phyloP scores from a whole-genome alignment of 2,888 invertebrate genomes.

The Cheilosia soror region DNA sequence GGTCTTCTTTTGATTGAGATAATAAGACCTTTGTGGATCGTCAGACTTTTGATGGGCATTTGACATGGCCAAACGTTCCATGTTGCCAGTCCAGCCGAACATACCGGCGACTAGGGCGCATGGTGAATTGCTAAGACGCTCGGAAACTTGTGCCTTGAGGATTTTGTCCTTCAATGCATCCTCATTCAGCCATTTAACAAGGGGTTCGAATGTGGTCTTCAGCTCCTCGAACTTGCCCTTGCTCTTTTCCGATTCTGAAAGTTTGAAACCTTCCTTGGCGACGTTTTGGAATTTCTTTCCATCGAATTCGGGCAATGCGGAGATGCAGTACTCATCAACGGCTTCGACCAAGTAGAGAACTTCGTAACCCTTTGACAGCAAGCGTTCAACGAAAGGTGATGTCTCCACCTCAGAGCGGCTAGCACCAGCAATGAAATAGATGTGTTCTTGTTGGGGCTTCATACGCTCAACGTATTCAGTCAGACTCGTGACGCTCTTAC shows the following conservation, averaged over 20 bases:
- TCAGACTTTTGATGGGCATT: slow-evolving; percentile 98
- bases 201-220: slow-evolving; percentile 92
- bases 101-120: slow-evolving; percentile 98
- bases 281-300: slow-evolving; percentile 99
- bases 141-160: slow-evolving; percentile 92
- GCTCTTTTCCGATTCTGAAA: slow-evolving; percentile 89
- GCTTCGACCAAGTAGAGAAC: slow-evolving; percentile 97
- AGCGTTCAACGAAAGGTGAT: slow-evolving; percentile 98
- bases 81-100: slow-evolving; percentile 99
- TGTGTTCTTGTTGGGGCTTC: slow-evolving; percentile 96
- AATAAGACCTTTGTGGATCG: slow-evolving; percentile 94
- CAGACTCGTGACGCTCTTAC: slow-evolving; percentile 88
- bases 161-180: slow-evolving; percentile 91
- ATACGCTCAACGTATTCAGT: slow-evolving; percentile 96
- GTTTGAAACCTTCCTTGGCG: slow-evolving; percentile 97
- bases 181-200: slow-evolving; percentile 95
- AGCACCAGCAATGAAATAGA: slow-evolving; percentile 98
- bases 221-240: slow-evolving; percentile 91
- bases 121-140: slow-evolving; percentile 95
- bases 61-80: slow-evolving; percentile 97
- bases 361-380: slow-evolving; percentile 97
- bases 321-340: slow-evolving; percentile 98
- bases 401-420: slow-evolving; percentile 93
- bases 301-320: slow-evolving; percentile 98
- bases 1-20: slow-evolving; percentile 97